Conservation (phyloP, 2,797 vertebrate genomes). For the Ciconia nigra region DNA sequence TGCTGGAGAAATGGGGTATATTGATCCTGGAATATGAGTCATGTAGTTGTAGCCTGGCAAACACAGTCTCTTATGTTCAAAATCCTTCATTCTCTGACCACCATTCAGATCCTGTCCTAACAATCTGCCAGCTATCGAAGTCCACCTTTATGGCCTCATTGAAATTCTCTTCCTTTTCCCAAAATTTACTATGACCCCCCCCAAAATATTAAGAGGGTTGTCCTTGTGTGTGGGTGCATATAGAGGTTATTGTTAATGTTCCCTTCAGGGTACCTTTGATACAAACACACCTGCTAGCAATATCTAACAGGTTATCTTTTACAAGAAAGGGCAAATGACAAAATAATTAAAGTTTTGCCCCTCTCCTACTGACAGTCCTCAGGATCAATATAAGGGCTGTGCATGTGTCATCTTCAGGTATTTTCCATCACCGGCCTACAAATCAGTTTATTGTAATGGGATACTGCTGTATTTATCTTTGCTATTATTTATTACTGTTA, state of each 20-base stretch:
- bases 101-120: not conserved
- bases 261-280: not conserved
- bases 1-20: not conserved
- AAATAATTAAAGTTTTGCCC: not conserved
- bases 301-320: not conserved
- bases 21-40: not conserved
- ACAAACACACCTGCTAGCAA: not conserved
- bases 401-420: not conserved
- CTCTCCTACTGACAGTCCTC: not conserved
- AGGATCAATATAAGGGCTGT: not conserved
- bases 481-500: not conserved
- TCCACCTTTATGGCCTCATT: not conserved
- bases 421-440: not conserved
- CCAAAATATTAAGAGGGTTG: not conserved
- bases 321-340: not conserved
- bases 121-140: not conserved
- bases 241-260: not conserved
- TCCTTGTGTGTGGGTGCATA: not conserved
- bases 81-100: not conserved
- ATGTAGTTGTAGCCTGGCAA: not conserved
- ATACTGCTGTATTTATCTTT: not conserved
- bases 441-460: not conserved
- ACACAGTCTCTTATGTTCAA: not conserved
- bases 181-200: not conserved
- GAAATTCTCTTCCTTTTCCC: not conserved